phyloP scores from a whole-genome alignment of 2,797 vertebrate species.

The Poeciliopsis infans region DNA sequence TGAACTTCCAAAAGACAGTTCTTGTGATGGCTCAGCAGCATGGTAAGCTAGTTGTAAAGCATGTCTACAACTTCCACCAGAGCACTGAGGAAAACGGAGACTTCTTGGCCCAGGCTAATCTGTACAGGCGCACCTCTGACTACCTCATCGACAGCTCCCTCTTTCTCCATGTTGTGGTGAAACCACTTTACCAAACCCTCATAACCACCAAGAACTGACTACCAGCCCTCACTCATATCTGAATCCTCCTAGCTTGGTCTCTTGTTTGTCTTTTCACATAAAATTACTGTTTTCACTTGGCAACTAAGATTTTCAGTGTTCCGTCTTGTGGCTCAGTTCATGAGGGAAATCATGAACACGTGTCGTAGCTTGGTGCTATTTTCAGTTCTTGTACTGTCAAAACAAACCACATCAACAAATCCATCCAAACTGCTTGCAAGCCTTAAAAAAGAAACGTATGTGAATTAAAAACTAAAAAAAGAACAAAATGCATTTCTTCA shows the following conservation, averaged over 20 bases:
- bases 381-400: not conserved
- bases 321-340: not conserved
- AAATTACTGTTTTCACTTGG: slow-evolving; percentile 11
- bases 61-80: slow-evolving; percentile 93
- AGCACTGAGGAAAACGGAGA: slow-evolving; percentile 92
- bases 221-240: slow-evolving; percentile 37
- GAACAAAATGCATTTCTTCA: not conserved
- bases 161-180: slow-evolving; percentile 90
- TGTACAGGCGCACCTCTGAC: slow-evolving; percentile 87
- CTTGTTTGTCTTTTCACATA: slow-evolving; percentile 1
- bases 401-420: not conserved
- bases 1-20: slow-evolving; percentile 96
- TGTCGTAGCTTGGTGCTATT: slow-evolving; percentile 1
- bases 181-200: slow-evolving; percentile 92
- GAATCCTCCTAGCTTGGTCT: slow-evolving; percentile 15
- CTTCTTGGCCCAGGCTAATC: slow-evolving; percentile 86
- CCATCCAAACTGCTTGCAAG: not conserved
- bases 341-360: not conserved
- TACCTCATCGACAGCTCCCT: slow-evolving; percentile 91
- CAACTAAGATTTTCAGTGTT: slow-evolving; percentile 14
- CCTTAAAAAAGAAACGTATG: not conserved
- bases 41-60: slow-evolving; percentile 85
- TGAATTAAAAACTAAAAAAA: not conserved
- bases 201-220: slow-evolving; percentile 86
- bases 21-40: slow-evolving; percentile 87